Percentiles rank a stretch among this genome's conserved stretches.
phyloP scores from a whole-genome alignment of 2,113 vertebrate genomes.

The Canis aureus region DNA sequence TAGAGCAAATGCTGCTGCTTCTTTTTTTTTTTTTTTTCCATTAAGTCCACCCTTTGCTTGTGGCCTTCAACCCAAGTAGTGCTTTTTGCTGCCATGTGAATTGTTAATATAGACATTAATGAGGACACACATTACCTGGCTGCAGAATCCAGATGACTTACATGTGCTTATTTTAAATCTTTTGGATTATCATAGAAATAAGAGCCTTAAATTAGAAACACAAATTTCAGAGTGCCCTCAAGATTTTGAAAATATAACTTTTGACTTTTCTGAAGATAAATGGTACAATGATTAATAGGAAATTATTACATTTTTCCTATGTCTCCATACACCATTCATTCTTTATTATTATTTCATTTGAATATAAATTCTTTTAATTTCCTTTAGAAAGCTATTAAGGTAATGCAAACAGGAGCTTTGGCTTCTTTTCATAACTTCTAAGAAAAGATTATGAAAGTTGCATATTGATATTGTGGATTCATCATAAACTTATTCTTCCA shows the following conservation, averaged over 20 bases:
- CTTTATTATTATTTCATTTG: background rate
- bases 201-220: background rate
- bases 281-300: background rate
- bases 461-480: background rate
- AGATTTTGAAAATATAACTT: slow-evolving; percentile 4
- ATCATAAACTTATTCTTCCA: background rate
- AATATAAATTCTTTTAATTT: slow-evolving; percentile 25
- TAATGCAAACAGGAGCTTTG: slow-evolving; percentile 7
- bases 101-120: background rate
- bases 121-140: background rate
- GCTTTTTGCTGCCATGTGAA: background rate
- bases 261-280: background rate
- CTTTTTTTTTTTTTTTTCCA: background rate
- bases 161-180: background rate
- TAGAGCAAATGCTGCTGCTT: background rate
- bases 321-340: background rate
- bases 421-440: slow-evolving; percentile 3
- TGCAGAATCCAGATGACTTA: background rate
- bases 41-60: background rate
- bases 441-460: background rate
- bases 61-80: background rate
- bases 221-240: background rate
- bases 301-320: background rate
- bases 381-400: background rate
- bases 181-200: background rate